phyloP scores from a whole-genome alignment of 2,113 vertebrate genomes.

The Cyanoliseus patagonus region DNA sequence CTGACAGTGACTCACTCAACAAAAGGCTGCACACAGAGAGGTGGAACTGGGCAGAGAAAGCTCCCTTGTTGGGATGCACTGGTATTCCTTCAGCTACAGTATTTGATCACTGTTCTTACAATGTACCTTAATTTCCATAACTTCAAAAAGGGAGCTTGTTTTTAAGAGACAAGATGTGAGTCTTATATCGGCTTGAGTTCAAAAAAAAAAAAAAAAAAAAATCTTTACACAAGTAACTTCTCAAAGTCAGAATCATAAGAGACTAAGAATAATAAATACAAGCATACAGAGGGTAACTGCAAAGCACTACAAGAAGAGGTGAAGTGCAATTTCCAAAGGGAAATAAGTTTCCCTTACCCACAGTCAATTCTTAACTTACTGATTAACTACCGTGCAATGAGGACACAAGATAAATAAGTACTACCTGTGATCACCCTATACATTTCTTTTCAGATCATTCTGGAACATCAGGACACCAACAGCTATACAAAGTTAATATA shows the following conservation, averaged over 20 bases:
- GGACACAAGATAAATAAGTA: neutral
- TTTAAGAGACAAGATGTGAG: neutral
- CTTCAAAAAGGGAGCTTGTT: neutral
- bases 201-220: neutral
- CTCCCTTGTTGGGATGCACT: neutral
- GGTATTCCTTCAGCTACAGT: neutral
- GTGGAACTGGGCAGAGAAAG: neutral
- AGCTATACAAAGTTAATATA: neutral
- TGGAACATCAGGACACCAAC: neutral
- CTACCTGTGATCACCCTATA: neutral
- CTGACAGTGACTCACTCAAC: neutral
- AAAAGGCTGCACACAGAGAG: neutral
- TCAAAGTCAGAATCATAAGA: neutral
- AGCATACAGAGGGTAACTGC: neutral
- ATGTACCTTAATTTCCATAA: rapidly evolving
- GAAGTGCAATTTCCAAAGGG: neutral
- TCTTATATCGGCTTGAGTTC: neutral
- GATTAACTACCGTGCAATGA: neutral
- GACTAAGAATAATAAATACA: neutral
- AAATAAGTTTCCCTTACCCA: neutral
- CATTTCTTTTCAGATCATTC: neutral
- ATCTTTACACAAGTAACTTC: neutral
- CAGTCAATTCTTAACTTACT: neutral
- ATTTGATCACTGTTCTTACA: neutral
- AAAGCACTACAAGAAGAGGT: neutral